Base-by-base conservation (phyloP, 2,113 vertebrate species). In the Eulemur macaco region DNA sequence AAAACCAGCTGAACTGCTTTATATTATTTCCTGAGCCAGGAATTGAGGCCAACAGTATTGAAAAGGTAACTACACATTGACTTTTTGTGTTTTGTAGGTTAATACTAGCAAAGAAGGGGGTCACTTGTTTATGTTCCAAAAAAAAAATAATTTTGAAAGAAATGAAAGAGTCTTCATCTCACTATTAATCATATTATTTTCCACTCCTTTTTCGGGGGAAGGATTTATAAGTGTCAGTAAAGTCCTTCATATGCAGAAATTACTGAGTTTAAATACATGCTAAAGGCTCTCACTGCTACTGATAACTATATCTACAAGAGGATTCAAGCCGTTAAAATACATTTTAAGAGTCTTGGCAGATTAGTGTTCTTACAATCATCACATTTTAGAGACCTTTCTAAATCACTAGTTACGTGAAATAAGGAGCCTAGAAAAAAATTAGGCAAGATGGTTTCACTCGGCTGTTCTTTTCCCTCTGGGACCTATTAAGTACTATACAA, bases 401-500 rank as follows among this genome's bases (percentile, higher is more conserved):
- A 89, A 47, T 25, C 37, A 54, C 87, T 71, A 45, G 45, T 89
- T 97, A 47, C 47, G 52, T 92, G 91, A 96, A 98, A 95, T 64
- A 96, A 90, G 88, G 88, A 93, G 92, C 71, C 47, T 97, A 97
- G 15, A 6, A 73, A 63, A 93, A 90, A 91, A 91, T 17, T 17
- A 63, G 34, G 82, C 78, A 69, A 96, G 34, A 68, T 89, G 34
- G 71, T 96, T 95, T 86, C 91, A 95, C 90, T 96, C 68, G 97
- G 90, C 93, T 96, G 89, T 96, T 78, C 20, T 96, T 95, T 97
- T 98, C 98, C 98, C 98, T 97, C 23, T 97, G 98, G 96, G 97
- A 60, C 97, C 97, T 95, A 97, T 98, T 98, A 99, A 98, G 88
- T 58, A 66, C 96, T 97, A 63, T 17, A 95, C 89, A 98, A 98